phyloP scores from a whole-genome alignment of 2,888 invertebrate genomes.

The Aquatica leii region DNA sequence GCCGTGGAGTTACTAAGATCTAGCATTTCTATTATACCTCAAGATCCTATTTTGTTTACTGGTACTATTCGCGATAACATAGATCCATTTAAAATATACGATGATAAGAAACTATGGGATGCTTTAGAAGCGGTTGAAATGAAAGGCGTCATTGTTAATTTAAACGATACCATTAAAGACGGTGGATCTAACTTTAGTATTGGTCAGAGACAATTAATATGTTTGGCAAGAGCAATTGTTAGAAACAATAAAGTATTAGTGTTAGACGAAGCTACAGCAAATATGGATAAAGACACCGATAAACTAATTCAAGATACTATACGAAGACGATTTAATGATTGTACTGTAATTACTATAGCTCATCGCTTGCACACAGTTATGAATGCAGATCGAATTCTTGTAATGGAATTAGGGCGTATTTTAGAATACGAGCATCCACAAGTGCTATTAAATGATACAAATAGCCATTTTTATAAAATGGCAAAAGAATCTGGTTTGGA shows the following conservation, averaged over 20 bases:
- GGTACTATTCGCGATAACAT: slow-evolving; percentile 87
- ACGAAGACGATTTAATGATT: slow-evolving; percentile 71
- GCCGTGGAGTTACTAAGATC: slow-evolving; percentile 79
- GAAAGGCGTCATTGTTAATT: slow-evolving; percentile 70
- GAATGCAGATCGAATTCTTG: slow-evolving; percentile 80
- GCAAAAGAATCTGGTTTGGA: slow-evolving; percentile 63
- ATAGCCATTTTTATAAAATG: slow-evolving; percentile 70
- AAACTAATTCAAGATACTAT: slow-evolving; percentile 77
- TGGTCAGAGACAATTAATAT: slow-evolving; percentile 70
- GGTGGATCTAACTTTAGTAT: slow-evolving; percentile 60
- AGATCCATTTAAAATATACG: slow-evolving; percentile 83
- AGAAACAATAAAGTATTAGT: slow-evolving; percentile 52
- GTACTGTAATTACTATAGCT: slow-evolving; percentile 81
- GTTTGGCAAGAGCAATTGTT: slow-evolving; percentile 67
- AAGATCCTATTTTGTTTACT: slow-evolving; percentile 85
- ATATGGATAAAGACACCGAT: slow-evolving; percentile 78
- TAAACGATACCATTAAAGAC: slow-evolving; percentile 57
- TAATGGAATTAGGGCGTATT: slow-evolving; percentile 76
- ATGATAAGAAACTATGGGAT: slow-evolving; percentile 81
- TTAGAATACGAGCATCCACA: slow-evolving; percentile 79
- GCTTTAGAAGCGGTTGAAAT: slow-evolving; percentile 82
- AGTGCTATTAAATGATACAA: slow-evolving; percentile 70
- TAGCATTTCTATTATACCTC: slow-evolving; percentile 83
- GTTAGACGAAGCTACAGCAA: slow-evolving; percentile 77
- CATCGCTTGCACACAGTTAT: slow-evolving; percentile 82